Conservation (phyloP, 1,140 invertebrate species). For the Euura saliciscinereae region DNA sequence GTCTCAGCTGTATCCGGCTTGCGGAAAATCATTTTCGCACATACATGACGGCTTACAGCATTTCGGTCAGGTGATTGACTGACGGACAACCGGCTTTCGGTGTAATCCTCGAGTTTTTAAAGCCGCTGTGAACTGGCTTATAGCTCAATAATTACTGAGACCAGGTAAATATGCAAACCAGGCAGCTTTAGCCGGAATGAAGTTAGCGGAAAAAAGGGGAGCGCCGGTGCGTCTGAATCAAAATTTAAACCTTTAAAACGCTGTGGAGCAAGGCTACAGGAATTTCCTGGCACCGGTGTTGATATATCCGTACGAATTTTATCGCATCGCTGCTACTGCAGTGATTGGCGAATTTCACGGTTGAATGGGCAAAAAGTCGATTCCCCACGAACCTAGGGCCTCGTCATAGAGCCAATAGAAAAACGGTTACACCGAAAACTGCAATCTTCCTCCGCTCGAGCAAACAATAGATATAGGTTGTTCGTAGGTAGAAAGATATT, state of each 20-base stretch:
- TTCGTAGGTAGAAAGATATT: no score
- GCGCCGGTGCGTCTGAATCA: neutral
- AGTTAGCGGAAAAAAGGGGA: neutral
- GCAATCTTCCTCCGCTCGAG: neutral
- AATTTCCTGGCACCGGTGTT: neutral
- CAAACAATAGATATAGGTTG: neutral
- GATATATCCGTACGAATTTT: neutral
- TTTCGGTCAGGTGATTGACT: neutral
- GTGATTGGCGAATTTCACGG: slow-evolving; percentile 3
- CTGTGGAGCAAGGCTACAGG: neutral
- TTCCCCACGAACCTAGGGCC: neutral
- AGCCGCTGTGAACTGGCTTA: no score
- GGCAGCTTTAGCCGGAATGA: neutral
- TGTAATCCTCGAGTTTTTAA: no score
- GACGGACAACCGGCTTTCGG: neutral
- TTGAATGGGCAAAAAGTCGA: neutral
- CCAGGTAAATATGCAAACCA: no score
- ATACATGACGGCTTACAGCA: neutral
- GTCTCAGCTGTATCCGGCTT: neutral
- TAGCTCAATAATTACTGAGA: no score
- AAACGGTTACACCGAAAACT: slow-evolving; percentile 2
- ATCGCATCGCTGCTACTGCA: slow-evolving; percentile 4
- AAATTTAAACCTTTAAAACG: neutral
- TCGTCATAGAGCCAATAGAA: slow-evolving; percentile 1
- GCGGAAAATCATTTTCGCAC: neutral